Evolutionary conservation across 2,888 invertebrate species (phyloP).

Genomic region (Bellardia pandia): DNA sequence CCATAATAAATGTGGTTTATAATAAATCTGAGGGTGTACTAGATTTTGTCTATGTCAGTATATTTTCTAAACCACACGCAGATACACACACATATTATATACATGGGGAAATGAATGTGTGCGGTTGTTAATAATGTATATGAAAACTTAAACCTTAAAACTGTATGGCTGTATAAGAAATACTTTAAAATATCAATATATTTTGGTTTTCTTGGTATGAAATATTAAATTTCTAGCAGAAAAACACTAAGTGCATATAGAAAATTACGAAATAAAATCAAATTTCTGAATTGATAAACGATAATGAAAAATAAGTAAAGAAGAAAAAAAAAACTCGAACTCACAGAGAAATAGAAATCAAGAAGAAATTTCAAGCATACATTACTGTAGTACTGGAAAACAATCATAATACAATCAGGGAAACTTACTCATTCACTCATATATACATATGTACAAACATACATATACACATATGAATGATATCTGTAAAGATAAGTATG

Average conservation of each 20-base stretch:
- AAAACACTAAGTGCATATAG: constrained; percentile 1
- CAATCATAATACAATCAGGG: constrained; percentile 44
- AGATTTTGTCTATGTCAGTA: constrained; percentile 56
- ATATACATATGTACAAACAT: not conserved
- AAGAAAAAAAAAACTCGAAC: not conserved
- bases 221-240: constrained; percentile 57
- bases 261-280: constrained; percentile 22
- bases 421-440: not conserved
- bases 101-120: not conserved
- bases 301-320: not conserved
- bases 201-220: not conserved
- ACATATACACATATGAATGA: not conserved
- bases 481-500: too few relatives aligned
- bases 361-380: constrained; percentile 42
- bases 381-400: constrained; percentile 28
- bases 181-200: not conserved
- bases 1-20: constrained; percentile 69
- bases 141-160: constrained; percentile 23
- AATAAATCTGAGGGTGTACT: constrained; percentile 58
- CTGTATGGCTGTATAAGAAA: constrained; percentile 53
- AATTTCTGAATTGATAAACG: constrained; percentile 23
- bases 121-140: not conserved
- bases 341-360: constrained; percentile 47
- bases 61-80: not conserved
- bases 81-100: not conserved